Evolutionary conservation across 2,113 vertebrate genomes (phyloP), one percentile per base, ranked within the genome.

Genomic region (Progne subis): DNA sequence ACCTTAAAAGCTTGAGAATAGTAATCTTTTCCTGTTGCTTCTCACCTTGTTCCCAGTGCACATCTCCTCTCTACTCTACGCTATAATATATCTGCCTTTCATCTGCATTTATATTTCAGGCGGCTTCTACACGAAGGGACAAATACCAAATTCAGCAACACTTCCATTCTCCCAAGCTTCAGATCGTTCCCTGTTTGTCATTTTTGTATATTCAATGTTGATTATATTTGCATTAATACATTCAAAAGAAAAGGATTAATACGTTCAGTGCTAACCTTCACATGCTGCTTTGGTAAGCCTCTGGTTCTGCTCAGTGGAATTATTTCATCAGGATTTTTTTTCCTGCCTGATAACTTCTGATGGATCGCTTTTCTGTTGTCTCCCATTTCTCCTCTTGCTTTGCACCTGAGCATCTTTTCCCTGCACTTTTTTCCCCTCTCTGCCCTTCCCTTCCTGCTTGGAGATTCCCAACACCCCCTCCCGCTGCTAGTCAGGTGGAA

Each of bases 301-400:
- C 34, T 39, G 12, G 2, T 69, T 85, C 47, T 70, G 19, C 39
- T 65, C n/a, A 34, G 14, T n/a, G 15, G 11, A 67, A 32, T 46
- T 31, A 4, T 37, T 71, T 32, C 1, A 8, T 6, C 5, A 4
- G 14, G 1, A 2, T 20, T 44, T n/a, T 12, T 17, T 60, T 56
- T n/a, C 5, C 11, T 24, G 55, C 19, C 55, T 43, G 18, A 24
- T n/a, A 11, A 11, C 7, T 26, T 59, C 43, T 43, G 26, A 10
- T 29, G 26, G 26, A 6, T 59, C 18, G 12, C 8, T 49, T 60
- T 23, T 32, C 3, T 39, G 3, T 12, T 9, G 2, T 24, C 52
- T 75, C 46, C 31, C 11, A 3, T 24, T 67, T 37, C 39, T 43
- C 34, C 44, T 37, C 18, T 29, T 31, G 11, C 24, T 68, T 46